These are phyloP conservation scores for Microcebus jonahi DNA, from an alignment of 2,113 vertebrate species.

Conservation along the genomic window DNA sequence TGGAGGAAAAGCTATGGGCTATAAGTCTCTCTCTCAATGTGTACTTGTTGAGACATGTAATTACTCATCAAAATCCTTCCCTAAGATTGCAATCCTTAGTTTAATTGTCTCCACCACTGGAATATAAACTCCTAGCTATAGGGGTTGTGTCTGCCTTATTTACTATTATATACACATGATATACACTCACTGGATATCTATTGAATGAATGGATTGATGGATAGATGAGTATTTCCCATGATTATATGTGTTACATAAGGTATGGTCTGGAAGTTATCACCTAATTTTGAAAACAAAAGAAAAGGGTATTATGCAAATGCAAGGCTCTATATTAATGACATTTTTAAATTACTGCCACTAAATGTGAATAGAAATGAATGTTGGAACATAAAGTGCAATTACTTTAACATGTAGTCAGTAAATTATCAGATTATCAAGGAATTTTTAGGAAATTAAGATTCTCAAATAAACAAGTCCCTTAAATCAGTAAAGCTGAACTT, in stretches of 20 bases:
- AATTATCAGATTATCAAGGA: background rate
- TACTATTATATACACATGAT: background rate
- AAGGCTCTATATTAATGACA: background rate
- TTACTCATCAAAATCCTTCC: background rate
- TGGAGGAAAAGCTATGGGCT: background rate
- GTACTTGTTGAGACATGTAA: background rate
- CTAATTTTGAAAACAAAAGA: background rate
- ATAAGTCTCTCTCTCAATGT: background rate
- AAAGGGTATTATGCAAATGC: background rate
- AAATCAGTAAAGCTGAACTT: background rate
- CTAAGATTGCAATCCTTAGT: background rate
- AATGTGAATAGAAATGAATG: background rate
- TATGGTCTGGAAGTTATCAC: background rate
- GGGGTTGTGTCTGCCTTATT: background rate
- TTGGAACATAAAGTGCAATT: background rate
- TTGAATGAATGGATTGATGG: background rate
- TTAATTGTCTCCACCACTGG: background rate
- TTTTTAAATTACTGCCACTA: constrained; percentile 18
- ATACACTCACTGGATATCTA: background rate
- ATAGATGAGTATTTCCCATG: background rate
- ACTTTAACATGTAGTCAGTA: background rate
- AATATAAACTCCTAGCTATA: background rate
- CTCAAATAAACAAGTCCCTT: background rate
- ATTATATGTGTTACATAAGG: background rate
- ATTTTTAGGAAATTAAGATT: constrained; percentile 2